phyloP scores from a whole-genome alignment of 2,113 vertebrate species.

The Scytalopus superciliaris region DNA sequence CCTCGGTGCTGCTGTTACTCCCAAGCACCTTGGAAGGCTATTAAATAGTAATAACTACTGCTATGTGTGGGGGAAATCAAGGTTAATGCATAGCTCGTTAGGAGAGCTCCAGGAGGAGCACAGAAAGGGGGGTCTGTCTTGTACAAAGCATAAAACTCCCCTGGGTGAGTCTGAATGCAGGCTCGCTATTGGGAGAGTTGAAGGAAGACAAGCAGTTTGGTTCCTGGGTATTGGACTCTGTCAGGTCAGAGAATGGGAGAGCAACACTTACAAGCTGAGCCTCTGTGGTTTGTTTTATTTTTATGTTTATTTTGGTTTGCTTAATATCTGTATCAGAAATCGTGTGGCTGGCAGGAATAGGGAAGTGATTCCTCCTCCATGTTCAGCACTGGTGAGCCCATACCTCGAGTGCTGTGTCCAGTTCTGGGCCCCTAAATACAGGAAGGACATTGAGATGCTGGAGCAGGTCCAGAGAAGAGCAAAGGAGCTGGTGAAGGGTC shows the following conservation, averaged over 20 bases:
- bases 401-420: fast-evolving
- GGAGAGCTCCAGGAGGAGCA: not conserved
- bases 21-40: not conserved
- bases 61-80: not conserved
- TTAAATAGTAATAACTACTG: constrained; percentile 6
- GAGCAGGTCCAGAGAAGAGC: not conserved
- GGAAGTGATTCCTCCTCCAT: not conserved
- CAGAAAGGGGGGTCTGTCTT: not conserved
- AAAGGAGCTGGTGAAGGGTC: not conserved
- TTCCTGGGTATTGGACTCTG: not conserved
- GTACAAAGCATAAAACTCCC: not conserved
- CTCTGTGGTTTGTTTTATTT: not conserved
- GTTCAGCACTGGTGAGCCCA: not conserved
- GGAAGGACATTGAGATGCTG: not conserved
- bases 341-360: not conserved
- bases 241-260: not conserved
- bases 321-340: not conserved
- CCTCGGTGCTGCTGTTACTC: not conserved
- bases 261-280: not conserved
- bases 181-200: not conserved
- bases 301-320: not conserved
- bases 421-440: not conserved
- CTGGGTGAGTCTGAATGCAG: not conserved
- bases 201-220: not conserved
- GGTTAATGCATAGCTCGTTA: not conserved